Base-by-base conservation (phyloP, 2,888 invertebrate species). In the Sesamia inferens region DNA sequence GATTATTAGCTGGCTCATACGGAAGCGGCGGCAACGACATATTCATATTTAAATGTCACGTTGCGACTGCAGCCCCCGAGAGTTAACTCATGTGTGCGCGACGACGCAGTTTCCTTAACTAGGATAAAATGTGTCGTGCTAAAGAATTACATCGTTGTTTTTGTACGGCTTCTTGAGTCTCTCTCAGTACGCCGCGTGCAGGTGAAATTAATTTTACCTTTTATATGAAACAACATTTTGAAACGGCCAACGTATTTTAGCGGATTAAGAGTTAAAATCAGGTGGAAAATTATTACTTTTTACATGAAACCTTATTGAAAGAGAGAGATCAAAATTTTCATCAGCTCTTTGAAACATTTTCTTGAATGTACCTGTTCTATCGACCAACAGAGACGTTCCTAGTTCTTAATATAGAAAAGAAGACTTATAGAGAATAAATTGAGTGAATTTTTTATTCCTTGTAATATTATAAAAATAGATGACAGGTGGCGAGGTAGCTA, bases 31-130 rank as follows among this genome's bases (percentile, higher is more conserved):
- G 82, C 88, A 89, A 89, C 92, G 94, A 93, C 93, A 93, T 92
- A 95, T 95, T 96, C 95, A 95, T 95, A 95, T 96, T 95, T 93
- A 95, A 95, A 96, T 96, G 92, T 92, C 92, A 91, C 89, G 88
- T 87, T 91, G 92, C 89, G 88, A 90, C 87, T 91, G 90, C 90
- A 90, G 86, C 87, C 83, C 84, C 85, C 80, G 74, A 81, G 88
- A 85, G 89, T 88, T 90, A 91, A 89, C 91, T 93, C 93, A 90
- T 90, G 93, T 91, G 92, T 88, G 84, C 80, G 76, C 83, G 81
- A 85, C 81, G 82, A 84, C 80, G 82, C 76, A 81, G 84, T 80
- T 82, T 55, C 74, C 76, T 77, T 85, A 87, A 82, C 85, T 81
- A 84, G 78, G 84, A 87, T 87, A 86, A 85, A 87, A 87, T 85